These are phyloP conservation scores for Asobara japonica DNA, from an alignment of 1,140 invertebrate species.

Conservation along the genomic window DNA sequence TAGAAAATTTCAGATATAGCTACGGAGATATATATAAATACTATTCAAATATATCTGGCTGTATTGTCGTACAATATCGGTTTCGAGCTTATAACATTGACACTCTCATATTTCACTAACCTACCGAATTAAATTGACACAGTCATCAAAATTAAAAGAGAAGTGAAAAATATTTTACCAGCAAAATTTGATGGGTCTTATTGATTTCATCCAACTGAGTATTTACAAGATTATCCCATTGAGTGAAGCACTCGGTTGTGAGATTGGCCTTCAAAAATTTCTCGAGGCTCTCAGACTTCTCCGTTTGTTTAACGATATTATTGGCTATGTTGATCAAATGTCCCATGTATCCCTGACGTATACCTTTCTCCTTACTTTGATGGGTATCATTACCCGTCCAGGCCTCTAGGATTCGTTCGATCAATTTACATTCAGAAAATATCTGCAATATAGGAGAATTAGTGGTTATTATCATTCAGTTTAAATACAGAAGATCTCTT, in stretches of 20 bases:
- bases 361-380: constrained; percentile 65
- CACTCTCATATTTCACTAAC: too few species aligned
- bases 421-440: constrained; percentile 74
- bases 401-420: constrained; percentile 74
- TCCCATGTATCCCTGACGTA: constrained; percentile 79
- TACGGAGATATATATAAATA: too few species aligned
- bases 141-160: constrained; percentile 21
- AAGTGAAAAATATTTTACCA: constrained; percentile 62
- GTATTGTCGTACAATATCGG: too few species aligned
- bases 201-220: constrained; percentile 71
- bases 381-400: constrained; percentile 73
- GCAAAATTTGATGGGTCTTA: constrained; percentile 69
- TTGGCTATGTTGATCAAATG: constrained; percentile 81
- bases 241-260: constrained; percentile 66
- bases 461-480: constrained; percentile 11
- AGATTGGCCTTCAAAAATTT: constrained; percentile 69
- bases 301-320: constrained; percentile 67
- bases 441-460: constrained; percentile 67
- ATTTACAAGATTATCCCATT: constrained; percentile 72
- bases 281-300: constrained; percentile 59
- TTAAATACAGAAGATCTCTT: too few species aligned
- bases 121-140: too few species aligned
- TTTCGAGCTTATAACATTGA: too few species aligned
- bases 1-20: too few species aligned
- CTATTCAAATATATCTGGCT: too few species aligned